phyloP scores from a whole-genome alignment of 1,140 invertebrate species.

The Rhynchophorus ferrugineus region DNA sequence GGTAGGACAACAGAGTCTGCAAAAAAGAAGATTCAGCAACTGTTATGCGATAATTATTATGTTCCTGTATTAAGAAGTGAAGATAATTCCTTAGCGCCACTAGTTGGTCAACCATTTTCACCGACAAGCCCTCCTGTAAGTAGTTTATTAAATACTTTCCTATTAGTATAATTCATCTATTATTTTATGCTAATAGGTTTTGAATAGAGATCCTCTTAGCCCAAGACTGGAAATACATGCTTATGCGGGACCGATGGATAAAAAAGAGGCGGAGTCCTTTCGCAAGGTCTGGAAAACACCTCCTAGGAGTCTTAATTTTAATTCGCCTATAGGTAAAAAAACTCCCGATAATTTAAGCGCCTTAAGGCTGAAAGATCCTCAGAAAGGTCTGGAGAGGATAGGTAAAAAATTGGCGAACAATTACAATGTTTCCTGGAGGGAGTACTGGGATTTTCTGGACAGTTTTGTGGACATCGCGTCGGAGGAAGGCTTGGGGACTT shows the following conservation, averaged over 20 bases:
- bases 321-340: conserved; percentile 23
- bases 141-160: conserved; percentile 14
- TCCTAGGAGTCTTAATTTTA: conserved; percentile 44
- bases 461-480: conserved; percentile 68
- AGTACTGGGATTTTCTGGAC: conserved; percentile 85
- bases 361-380: conserved; percentile 63
- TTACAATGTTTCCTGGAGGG: conserved; percentile 73
- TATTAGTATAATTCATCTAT: neutral
- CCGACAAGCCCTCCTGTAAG: conserved; percentile 56
- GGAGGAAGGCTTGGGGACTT: conserved; percentile 56
- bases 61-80: conserved; percentile 73
- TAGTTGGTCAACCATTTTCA: conserved; percentile 67
- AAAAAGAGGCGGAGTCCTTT: conserved; percentile 62
- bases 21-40: conserved; percentile 48
- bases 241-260: conserved; percentile 78
- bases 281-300: conserved; percentile 75
- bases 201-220: conserved; percentile 56
- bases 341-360: conserved; percentile 26
- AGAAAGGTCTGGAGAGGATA: conserved; percentile 77
- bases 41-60: conserved; percentile 69
- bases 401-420: conserved; percentile 71
- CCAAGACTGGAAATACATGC: conserved; percentile 67
- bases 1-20: conserved; percentile 33
- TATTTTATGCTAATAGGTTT: conserved; percentile 44
- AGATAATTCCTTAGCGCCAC: conserved; percentile 62